Base-by-base conservation (phyloP, 2,888 invertebrate genomes). In the Leptogaster cylindrica region DNA sequence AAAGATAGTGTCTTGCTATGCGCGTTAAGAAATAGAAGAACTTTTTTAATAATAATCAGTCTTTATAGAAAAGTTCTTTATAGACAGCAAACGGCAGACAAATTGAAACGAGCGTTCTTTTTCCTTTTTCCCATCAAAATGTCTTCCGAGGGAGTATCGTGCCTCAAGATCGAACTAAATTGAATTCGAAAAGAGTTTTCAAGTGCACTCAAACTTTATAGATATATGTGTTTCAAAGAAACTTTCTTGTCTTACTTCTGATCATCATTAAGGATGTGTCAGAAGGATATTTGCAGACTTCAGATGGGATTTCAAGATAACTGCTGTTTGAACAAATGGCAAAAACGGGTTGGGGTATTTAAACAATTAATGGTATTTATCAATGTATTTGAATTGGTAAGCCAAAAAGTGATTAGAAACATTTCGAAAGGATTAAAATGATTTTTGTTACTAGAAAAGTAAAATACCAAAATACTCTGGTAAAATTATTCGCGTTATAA, bases 21-120 rank as follows among this genome's bases (percentile, higher is more conserved):
- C 39, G 23, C 31, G 20, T 36, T 39, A 55, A 39, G 55, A 18
- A 55, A 20, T 31, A 12, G 39, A 55, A 39, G 8, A 55, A 55
- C 55, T 55, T 55, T 55, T 55, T 55, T 55, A 55, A 55, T 55
- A n/a, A n/a, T n/a, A 55, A 55, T 55, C 36, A 55, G 36, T 39
- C 55, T 33, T 55, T 55, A n/a, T n/a, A 36, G 55, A 31, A 55
- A 55, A 55, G 55, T 55, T 55, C 55, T 23, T 55, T 55, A 36
- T 25, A 55, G 55, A 55, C 55, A 25, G 20, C 6, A 8, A 55
- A n/a, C 25, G 25, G 16, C 36, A 31, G 55, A 55, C 23, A 55
- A 55, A 55, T 55, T 55, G 36, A 55, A 55, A 12, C 3, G 20
- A 55, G 39, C 55, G 23, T 55, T 55, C 25, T 39, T 20, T 16